phyloP scores from a whole-genome alignment of 2,113 vertebrate genomes.

The Chrysochloris asiatica region DNA sequence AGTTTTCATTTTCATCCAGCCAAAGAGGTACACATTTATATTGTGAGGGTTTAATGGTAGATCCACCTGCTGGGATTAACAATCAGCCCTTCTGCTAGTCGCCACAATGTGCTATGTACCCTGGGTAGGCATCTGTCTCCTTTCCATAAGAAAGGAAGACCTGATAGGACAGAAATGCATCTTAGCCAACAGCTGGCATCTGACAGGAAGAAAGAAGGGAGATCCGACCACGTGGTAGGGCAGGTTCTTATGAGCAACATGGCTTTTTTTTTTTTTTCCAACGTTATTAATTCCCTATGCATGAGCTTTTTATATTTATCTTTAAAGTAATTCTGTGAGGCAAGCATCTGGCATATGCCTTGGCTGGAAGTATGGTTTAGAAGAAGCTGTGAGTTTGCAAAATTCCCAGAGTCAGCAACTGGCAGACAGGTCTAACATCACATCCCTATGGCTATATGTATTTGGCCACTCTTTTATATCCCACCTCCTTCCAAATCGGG shows the following conservation, averaged over 20 bases:
- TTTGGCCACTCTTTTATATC: constrained; percentile 37
- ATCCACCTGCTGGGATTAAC: not conserved
- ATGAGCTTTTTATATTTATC: not conserved
- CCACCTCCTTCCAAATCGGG: not conserved
- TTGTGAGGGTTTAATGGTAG: not conserved
- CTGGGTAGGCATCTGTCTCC: not conserved
- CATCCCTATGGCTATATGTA: not conserved
- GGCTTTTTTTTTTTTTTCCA: not conserved
- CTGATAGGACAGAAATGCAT: not conserved
- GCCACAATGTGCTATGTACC: not conserved
- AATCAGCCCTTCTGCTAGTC: constrained; percentile 54
- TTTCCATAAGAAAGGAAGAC: not conserved
- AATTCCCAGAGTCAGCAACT: not conserved
- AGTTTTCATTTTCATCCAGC: constrained; percentile 56
- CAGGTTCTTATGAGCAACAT: constrained; percentile 9
- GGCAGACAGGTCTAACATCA: constrained; percentile 15
- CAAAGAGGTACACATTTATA: constrained; percentile 47
- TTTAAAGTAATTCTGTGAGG: constrained; percentile 34
- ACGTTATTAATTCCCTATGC: not conserved
- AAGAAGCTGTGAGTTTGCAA: constrained; percentile 51
- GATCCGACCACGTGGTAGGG: not conserved
- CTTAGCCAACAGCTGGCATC: not conserved
- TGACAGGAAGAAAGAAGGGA: not conserved
- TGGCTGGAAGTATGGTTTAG: constrained; percentile 35
- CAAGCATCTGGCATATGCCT: not conserved